Conservation (phyloP, 2,888 invertebrate species). For the Drosophila stalkeri region DNA sequence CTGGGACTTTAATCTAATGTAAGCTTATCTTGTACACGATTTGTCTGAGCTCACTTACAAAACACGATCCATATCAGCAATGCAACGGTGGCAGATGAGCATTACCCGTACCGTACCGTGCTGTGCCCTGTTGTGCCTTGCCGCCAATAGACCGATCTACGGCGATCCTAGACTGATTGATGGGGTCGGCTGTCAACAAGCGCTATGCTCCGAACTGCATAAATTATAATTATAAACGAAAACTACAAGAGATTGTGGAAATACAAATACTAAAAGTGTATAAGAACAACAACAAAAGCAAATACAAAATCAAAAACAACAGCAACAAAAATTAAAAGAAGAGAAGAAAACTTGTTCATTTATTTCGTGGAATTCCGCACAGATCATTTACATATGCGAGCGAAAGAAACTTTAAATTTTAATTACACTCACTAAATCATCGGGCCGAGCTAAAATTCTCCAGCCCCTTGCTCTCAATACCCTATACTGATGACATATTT, state of each 20-base stretch:
- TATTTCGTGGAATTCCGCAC: conserved; percentile 76
- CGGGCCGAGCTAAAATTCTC: conserved; percentile 49
- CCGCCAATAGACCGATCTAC: conserved; percentile 43
- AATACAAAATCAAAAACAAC: not conserved
- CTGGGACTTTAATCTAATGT: conserved; percentile 36
- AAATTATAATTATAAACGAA: conserved; percentile 78
- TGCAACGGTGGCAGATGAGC: conserved; percentile 57
- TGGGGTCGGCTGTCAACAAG: conserved; percentile 69
- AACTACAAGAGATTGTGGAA: conserved; percentile 30
- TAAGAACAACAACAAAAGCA: not conserved
- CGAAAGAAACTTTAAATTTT: conserved; percentile 81
- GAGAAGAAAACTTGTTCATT: conserved; percentile 71
- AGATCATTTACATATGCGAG: conserved; percentile 77
- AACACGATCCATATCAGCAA: conserved; percentile 46
- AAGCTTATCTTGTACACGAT: conserved; percentile 56
- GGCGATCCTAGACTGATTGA: conserved; percentile 63
- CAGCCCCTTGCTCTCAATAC: conserved; percentile 20
- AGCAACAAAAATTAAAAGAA: conserved; percentile 1
- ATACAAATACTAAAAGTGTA: conserved; percentile 6
- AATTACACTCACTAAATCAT: conserved; percentile 84
- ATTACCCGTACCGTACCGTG: conserved; percentile 27
- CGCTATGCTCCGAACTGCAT: conserved; percentile 66
- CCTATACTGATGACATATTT: not conserved
- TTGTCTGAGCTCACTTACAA: conserved; percentile 61
- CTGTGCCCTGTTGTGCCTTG: conserved; percentile 27